phyloP scores from a whole-genome alignment of 2,797 vertebrate genomes.

The Hirundo rustica region DNA sequence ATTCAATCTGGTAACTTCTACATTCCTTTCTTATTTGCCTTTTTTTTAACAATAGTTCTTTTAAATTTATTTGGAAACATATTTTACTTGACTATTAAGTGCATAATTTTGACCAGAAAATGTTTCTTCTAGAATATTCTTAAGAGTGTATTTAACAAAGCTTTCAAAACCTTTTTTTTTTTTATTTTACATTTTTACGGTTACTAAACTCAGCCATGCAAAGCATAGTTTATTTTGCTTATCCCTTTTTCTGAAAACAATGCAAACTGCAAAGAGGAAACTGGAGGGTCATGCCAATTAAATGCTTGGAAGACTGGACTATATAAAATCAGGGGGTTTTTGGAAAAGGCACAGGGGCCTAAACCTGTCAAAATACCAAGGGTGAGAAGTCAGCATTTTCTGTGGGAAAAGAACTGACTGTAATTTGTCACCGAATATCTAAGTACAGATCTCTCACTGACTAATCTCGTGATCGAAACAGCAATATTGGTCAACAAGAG shows the following conservation, averaged over 20 bases:
- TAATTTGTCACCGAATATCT: not conserved
- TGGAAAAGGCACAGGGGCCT: accelerated
- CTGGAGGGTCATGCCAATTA: not conserved
- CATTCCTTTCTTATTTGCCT: not conserved
- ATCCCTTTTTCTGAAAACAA: not conserved
- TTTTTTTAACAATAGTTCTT: not conserved
- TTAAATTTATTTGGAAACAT: not conserved
- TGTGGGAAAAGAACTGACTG: not conserved
- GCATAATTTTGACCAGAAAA: not conserved
- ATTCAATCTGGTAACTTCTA: not conserved
- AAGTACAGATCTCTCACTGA: not conserved
- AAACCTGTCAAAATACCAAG: not conserved
- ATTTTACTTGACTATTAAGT: not conserved
- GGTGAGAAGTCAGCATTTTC: not conserved
- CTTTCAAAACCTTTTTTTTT: not conserved
- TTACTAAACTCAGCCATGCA: not conserved
- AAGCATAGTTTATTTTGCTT: not conserved
- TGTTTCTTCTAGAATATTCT: not conserved
- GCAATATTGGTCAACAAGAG: not conserved
- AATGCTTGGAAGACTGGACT: not conserved
- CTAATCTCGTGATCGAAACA: not conserved
- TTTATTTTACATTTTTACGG: not conserved
- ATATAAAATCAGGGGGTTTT: not conserved
- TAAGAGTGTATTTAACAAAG: not conserved
- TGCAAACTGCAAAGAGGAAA: not conserved